These are phyloP conservation scores for Auanema freiburgensis DNA, from an alignment of 2,888 invertebrate genomes.

Conservation along the genomic window DNA sequence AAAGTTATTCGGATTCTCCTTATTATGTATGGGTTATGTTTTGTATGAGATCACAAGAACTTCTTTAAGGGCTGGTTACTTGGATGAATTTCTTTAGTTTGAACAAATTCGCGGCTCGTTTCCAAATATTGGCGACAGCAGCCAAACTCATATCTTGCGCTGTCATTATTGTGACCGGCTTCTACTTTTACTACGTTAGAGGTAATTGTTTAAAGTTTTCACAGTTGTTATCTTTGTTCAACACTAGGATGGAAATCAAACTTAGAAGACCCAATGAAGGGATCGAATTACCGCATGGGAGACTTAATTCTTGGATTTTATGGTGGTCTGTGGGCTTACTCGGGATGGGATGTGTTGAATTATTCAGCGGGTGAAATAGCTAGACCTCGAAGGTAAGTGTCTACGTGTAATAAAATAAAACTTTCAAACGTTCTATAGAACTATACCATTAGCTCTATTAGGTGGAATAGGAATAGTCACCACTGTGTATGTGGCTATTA, in stretches of 20 bases:
- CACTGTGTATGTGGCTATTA: slow-evolving; percentile 57
- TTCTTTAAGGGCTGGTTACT: slow-evolving; percentile 56
- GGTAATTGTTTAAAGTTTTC: slow-evolving; percentile 44
- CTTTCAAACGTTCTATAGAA: slow-evolving; percentile 32
- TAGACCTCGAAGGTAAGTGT: slow-evolving; percentile 44
- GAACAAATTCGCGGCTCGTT: slow-evolving; percentile 59
- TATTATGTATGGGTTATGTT: slow-evolving; percentile 48
- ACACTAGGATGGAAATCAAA: slow-evolving; percentile 47
- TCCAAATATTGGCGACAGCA: slow-evolving; percentile 61
- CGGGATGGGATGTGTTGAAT: slow-evolving; percentile 63
- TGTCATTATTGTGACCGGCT: slow-evolving; percentile 60
- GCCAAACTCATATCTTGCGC: slow-evolving; percentile 58
- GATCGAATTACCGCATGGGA: slow-evolving; percentile 52
- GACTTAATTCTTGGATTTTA: slow-evolving; percentile 59
- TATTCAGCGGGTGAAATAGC: slow-evolving; percentile 60
- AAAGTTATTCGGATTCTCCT: slow-evolving; percentile 60
- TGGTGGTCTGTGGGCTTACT: slow-evolving; percentile 62
- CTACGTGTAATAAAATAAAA: neutral
- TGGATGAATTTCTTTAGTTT: slow-evolving; percentile 64
- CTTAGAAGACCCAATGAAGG: slow-evolving; percentile 48
- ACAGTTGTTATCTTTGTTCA: too few relatives aligned
- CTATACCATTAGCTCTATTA: slow-evolving; percentile 59
- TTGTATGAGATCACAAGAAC: neutral
- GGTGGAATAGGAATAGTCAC: slow-evolving; percentile 54
- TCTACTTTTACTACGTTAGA: slow-evolving; percentile 60